These are phyloP conservation scores for Nomada fabriciana DNA, from an alignment of 2,888 invertebrate genomes.

Conservation along the genomic window DNA sequence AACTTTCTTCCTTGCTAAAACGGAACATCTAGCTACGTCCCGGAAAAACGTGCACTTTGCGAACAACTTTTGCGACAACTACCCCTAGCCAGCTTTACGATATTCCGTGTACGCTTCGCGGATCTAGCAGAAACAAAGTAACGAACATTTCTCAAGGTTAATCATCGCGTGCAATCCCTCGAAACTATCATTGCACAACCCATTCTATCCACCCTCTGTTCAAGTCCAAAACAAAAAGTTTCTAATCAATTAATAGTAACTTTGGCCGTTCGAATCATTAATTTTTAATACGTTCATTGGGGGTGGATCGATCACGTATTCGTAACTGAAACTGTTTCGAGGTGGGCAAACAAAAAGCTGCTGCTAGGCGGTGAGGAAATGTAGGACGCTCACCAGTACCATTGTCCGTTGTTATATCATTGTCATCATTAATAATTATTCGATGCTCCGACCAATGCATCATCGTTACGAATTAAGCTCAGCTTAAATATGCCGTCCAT, in stretches of 20 bases:
- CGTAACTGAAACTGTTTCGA: too few species aligned
- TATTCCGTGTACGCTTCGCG: constrained; percentile 17
- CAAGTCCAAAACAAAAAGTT: too few species aligned
- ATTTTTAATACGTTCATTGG: too few species aligned
- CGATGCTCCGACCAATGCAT: constrained; percentile 37
- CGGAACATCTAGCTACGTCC: constrained; percentile 5
- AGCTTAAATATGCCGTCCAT: constrained; percentile 42
- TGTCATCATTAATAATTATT: constrained; percentile 52
- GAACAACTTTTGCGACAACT: constrained; percentile 38
- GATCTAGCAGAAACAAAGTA: neutral
- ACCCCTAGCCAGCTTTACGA: constrained; percentile 5
- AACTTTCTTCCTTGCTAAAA: neutral
- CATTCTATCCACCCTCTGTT: too few species aligned
- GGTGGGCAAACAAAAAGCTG: neutral
- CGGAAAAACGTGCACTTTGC: neutral
- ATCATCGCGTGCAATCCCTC: neutral
- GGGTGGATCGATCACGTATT: too few species aligned
- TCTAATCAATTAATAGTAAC: too few species aligned
- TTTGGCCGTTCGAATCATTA: too few species aligned
- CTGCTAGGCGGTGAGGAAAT: neutral
- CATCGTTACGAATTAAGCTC: constrained; percentile 55
- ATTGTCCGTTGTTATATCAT: constrained; percentile 41
- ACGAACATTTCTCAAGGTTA: neutral
- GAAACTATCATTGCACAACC: neutral
- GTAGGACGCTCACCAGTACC: neutral